A percentile compares a stretch with the other conserved stretches of the same genome.
phyloP scores from a whole-genome alignment of 1,140 invertebrate species.

The Eumaeus atala region DNA sequence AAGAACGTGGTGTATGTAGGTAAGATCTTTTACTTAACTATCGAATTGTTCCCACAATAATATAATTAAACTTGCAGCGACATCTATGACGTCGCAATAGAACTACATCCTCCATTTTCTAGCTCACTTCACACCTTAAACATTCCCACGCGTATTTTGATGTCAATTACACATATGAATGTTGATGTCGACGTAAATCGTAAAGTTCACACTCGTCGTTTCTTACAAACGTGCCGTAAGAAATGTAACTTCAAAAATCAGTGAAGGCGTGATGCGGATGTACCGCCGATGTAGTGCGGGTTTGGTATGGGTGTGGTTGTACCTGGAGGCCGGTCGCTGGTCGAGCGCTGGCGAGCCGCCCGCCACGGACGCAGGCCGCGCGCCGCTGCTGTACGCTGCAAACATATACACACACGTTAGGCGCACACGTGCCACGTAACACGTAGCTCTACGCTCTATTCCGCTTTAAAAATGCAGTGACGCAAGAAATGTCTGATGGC shows the following conservation, averaged over 20 bases:
- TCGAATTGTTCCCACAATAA: too few relatives aligned
- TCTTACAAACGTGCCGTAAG: too few relatives aligned
- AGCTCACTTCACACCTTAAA: too few relatives aligned
- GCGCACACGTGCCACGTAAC: neutral
- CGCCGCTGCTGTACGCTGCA: conserved; percentile 32
- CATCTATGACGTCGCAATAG: neutral
- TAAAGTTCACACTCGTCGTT: too few relatives aligned
- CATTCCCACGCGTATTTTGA: too few relatives aligned
- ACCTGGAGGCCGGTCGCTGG: conserved; percentile 53
- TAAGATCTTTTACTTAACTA: too few relatives aligned
- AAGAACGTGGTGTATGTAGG: neutral
- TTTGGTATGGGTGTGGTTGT: neutral
- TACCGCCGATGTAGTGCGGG: neutral
- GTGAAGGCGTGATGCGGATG: neutral
- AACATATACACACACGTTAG: conserved; percentile 40
- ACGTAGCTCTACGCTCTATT: neutral
- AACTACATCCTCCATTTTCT: neutral
- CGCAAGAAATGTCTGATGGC: neutral
- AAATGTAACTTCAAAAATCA: too few relatives aligned
- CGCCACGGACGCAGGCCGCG: conserved; percentile 52
- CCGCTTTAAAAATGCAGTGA: neutral
- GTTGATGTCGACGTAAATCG: too few relatives aligned
- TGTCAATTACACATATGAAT: too few relatives aligned
- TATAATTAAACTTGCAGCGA: neutral
- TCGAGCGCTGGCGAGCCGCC: conserved; percentile 53